A percentile compares a stretch with the other conserved stretches of the same genome.
Evolutionary conservation across 92 coral and sea anemone species (phyloP).

Genomic region (Epizoanthus fatuus): DNA sequence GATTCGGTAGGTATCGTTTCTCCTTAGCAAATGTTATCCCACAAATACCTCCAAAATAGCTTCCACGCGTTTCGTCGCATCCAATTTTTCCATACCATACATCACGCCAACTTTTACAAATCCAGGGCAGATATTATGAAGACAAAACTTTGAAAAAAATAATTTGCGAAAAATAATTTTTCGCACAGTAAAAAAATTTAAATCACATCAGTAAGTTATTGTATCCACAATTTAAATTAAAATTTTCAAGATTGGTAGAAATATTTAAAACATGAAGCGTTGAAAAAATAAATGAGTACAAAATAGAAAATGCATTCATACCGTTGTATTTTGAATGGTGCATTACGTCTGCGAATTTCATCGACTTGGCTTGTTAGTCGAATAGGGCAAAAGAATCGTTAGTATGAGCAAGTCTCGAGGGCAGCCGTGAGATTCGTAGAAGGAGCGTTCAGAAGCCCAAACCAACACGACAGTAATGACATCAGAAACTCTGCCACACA

Average conservation of each 20-base stretch:
- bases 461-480: conserved; percentile 40
- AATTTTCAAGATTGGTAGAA: conserved; percentile 16
- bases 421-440: conserved; percentile 34
- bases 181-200: neutral
- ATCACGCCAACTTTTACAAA: conserved; percentile 41
- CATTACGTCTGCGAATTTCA: conserved; percentile 90
- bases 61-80: conserved; percentile 7
- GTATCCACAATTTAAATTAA: conserved; percentile 23
- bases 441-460: conserved; percentile 26
- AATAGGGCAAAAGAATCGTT: neutral
- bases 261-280: conserved; percentile 30
- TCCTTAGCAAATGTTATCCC: conserved; percentile 40
- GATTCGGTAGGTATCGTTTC: conserved; percentile 49
- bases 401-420: conserved; percentile 25
- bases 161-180: neutral
- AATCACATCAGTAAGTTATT: conserved; percentile 10
- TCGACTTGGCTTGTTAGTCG: conserved; percentile 52
- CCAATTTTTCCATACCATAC: neutral
- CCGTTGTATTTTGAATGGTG: conserved; percentile 89
- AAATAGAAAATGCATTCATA: conserved; percentile 37
- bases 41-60: conserved; percentile 26
- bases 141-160: neutral
- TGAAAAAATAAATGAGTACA: neutral
- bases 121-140: conserved; percentile 19
- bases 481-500: conserved; percentile 24